Evolutionary conservation across 2,797 vertebrate species (phyloP).

Genomic region (Rhinella marina): DNA sequence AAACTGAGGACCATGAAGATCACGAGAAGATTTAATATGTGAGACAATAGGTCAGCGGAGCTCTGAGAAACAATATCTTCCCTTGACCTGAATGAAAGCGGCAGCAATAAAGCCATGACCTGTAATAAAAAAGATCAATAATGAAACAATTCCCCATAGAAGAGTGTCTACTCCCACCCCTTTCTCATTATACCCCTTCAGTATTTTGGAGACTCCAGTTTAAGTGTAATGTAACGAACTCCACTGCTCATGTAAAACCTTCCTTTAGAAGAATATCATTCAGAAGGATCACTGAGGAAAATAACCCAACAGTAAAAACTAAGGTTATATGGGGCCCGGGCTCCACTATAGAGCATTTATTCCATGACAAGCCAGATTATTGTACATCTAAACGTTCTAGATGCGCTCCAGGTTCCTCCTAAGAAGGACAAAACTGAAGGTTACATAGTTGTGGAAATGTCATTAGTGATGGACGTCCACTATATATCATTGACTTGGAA

Average conservation of each 20-base stretch:
- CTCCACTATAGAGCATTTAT: background rate
- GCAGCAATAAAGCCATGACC: slow-evolving; percentile 5
- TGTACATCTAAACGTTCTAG: background rate
- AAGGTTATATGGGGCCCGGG: background rate
- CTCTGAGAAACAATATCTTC: slow-evolving; percentile 20
- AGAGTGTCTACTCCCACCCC: slow-evolving; percentile 5
- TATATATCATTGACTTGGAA: background rate
- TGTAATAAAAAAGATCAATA: background rate
- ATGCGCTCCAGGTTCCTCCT: background rate
- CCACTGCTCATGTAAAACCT: background rate
- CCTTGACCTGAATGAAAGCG: slow-evolving; percentile 20
- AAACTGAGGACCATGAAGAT: slow-evolving; percentile 25
- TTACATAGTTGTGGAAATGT: background rate
- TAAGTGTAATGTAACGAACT: slow-evolving; percentile 5
- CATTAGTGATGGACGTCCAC: background rate
- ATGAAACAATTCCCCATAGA: background rate
- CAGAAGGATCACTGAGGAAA: background rate
- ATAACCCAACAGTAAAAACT: background rate
- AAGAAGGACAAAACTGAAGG: background rate
- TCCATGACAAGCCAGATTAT: background rate
- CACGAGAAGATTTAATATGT: slow-evolving; percentile 33
- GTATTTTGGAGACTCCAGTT: background rate
- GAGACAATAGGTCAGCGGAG: slow-evolving; percentile 27
- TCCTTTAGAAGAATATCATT: background rate
- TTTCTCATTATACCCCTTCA: background rate